These are phyloP conservation scores for Yoshiicerus persimilis DNA, from an alignment of 1,140 invertebrate genomes.

Conservation along the genomic window DNA sequence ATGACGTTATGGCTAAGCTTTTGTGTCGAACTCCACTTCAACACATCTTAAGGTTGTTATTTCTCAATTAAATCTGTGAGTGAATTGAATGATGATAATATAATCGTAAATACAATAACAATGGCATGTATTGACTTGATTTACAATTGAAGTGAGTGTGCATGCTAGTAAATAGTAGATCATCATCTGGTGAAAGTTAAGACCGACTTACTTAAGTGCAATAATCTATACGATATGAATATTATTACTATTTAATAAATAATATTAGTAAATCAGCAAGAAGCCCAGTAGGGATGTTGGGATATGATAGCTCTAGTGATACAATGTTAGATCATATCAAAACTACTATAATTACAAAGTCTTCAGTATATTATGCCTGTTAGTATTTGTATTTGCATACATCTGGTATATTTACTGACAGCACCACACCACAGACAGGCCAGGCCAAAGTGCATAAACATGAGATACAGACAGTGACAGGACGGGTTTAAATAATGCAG, in stretches of 20 bases:
- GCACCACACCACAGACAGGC: neutral
- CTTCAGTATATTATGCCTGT: too few species aligned
- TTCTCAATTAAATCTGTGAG: neutral
- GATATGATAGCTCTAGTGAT: neutral
- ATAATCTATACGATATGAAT: too few species aligned
- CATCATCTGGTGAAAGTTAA: slow-evolving; percentile 10
- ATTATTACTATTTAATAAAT: neutral
- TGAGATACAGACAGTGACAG: neutral
- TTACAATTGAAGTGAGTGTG: neutral
- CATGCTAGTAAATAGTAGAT: neutral
- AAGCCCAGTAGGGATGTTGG: neutral
- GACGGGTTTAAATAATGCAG: neutral
- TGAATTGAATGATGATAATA: neutral
- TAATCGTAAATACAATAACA: neutral
- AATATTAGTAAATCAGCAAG: neutral
- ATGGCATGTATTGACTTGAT: neutral
- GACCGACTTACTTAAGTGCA: neutral
- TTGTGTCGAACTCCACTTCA: neutral
- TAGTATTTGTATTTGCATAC: too few species aligned
- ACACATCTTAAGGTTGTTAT: neutral
- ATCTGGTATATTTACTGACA: too few species aligned
- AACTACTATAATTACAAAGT: neutral
- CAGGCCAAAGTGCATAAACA: neutral
- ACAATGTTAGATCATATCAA: neutral
- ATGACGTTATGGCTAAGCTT: neutral